Percentiles rank a stretch among this genome's conserved stretches.
phyloP scores from a whole-genome alignment of 2,113 vertebrate genomes.

The Toxotes chatareus region DNA sequence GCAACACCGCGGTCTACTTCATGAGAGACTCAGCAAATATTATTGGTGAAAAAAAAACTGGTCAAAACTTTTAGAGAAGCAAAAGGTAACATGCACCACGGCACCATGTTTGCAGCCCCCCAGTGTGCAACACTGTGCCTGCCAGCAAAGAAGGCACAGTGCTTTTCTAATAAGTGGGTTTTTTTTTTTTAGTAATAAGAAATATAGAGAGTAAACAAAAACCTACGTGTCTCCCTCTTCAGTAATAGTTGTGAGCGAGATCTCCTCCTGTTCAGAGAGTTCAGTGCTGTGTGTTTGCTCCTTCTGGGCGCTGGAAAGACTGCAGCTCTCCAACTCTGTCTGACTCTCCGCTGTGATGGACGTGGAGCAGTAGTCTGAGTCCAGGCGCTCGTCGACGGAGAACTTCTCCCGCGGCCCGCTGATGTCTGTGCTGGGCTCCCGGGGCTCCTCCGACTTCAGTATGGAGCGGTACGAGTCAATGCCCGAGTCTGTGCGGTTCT shows the following conservation, averaged over 20 bases:
- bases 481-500: constrained; percentile 81
- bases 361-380: constrained; percentile 84
- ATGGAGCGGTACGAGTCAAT: constrained; percentile 79
- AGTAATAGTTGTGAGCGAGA: constrained; percentile 79
- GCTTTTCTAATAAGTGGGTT: too few relatives aligned
- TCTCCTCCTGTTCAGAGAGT: constrained; percentile 73
- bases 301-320: constrained; percentile 49
- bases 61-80: neutral
- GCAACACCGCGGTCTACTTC: neutral
- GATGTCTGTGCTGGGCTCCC: constrained; percentile 46
- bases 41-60: neutral
- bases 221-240: constrained; percentile 89
- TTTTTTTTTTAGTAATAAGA: neutral
- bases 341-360: constrained; percentile 82
- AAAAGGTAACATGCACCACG: neutral
- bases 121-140: neutral
- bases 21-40: neutral
- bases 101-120: neutral
- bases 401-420: constrained; percentile 77
- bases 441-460: constrained; percentile 74
- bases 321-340: constrained; percentile 68
- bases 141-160: too few relatives aligned
- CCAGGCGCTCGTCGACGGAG: constrained; percentile 77
- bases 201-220: neutral
- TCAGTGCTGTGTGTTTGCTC: constrained; percentile 27